Percentiles rank a stretch among this genome's conserved stretches.
Conservation (phyloP, 2,888 invertebrate species). For the Ommatoiulus sabulosus region DNA sequence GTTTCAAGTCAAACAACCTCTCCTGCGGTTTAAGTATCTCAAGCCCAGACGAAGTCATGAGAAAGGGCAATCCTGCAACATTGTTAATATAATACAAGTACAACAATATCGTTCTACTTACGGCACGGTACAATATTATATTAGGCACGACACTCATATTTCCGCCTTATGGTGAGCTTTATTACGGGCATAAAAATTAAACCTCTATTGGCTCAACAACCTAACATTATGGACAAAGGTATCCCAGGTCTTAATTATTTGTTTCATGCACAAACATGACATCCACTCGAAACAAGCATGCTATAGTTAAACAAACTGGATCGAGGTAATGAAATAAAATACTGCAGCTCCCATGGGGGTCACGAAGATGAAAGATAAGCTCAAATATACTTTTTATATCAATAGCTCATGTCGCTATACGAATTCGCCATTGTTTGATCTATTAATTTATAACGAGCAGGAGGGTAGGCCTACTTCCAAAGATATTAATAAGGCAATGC, state of each 20-base stretch:
- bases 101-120: background rate
- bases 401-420: background rate
- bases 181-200: background rate
- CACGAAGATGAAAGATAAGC: slow-evolving; percentile 20
- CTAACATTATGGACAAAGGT: background rate
- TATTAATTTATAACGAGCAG: background rate
- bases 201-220: background rate
- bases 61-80: slow-evolving; percentile 26
- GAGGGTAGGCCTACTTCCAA: background rate
- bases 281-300: background rate
- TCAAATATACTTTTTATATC: background rate
- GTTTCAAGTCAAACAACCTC: background rate
- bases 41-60: background rate
- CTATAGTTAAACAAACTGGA: background rate
- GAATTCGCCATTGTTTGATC: no score
- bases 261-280: background rate
- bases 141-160: background rate
- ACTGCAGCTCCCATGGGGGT: slow-evolving; percentile 9
- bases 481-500: background rate
- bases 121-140: background rate
- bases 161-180: background rate
- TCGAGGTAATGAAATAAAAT: background rate
- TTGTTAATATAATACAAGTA: background rate
- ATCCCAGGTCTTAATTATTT: background rate
- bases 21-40: background rate